Base-by-base conservation (phyloP, 1,140 invertebrate species). In the Grapholita molesta region DNA sequence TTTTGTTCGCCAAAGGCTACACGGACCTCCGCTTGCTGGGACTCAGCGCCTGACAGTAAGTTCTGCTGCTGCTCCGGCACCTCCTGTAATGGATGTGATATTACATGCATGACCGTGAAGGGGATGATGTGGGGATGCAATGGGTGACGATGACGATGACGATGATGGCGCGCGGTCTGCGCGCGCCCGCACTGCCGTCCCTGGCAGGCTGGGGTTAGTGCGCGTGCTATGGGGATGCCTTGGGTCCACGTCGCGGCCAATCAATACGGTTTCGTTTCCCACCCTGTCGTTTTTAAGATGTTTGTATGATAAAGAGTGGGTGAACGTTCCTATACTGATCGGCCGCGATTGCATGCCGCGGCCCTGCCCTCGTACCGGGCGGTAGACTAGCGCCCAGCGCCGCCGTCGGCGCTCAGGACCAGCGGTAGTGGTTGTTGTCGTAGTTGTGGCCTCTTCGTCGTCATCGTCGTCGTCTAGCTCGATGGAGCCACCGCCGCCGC, bases 1-100 rank as follows among this genome's bases (percentile, higher is more conserved):
- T 93, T 87, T 64, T 93, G 91, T 70, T 94, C 94, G 4, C 93
- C 92, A 82, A 94, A 94, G 25, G 94, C 94, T 7, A 95, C 94
- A 55, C 94, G 90, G 11, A 94, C 93, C 75, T 94, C 94, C 73
- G 93, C 94, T 76, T 94, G 94, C 73, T 94, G 93, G 3, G 94
- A 94, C 74, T 94, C 94, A 0, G 94, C 92, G 25, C 89, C 92
- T 1, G 89, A 87, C 38, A 93, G 82, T 48, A 90, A 76, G 67
- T 87, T 84, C 77, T 93, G 92, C 77, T 93, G 92, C 12, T 92
- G 92, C 61, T 82, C 89, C 48, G 89, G 78, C 48, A 92, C 76
- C 75, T 88, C 80, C 93, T 94, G 93, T 32, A 92, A 83, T 68
- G 64, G 33, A 55, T 71, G 7, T 18, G 30, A 64, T 33, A 42